These are phyloP conservation scores for Malurus cyaneus DNA, from an alignment of 2,113 vertebrate species.

Conservation along the genomic window DNA sequence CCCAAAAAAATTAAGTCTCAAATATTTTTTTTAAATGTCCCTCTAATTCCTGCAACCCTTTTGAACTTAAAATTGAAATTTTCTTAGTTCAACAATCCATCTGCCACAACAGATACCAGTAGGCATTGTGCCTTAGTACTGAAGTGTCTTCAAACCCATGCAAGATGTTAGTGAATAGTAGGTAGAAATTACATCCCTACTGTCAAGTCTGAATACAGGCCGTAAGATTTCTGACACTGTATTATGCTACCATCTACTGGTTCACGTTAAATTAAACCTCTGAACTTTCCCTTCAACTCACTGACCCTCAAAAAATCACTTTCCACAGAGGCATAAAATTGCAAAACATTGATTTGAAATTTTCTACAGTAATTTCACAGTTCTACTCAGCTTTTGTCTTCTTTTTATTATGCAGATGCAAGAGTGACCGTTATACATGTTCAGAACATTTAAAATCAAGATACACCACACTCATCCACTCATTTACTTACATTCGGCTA, in stretches of 20 bases:
- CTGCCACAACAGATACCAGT: not conserved
- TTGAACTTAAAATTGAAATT: not conserved
- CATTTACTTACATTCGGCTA: conserved; percentile 96
- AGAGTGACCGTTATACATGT: not conserved
- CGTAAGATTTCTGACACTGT: not conserved
- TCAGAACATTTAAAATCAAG: not conserved
- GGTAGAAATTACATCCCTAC: not conserved
- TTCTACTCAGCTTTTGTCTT: not conserved
- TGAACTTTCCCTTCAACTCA: not conserved
- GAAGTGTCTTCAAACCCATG: not conserved
- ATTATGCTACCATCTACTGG: conserved; percentile 60
- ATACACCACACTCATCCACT: not conserved
- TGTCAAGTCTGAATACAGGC: not conserved
- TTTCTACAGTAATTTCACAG: not conserved
- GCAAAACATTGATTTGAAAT: not conserved
- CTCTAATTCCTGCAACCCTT: not conserved
- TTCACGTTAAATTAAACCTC: not conserved
- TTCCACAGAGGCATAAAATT: not conserved
- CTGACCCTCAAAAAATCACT: not conserved
- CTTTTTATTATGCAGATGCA: not conserved
- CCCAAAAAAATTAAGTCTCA: not conserved
- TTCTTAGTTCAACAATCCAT: not conserved
- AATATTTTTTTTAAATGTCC: not conserved
- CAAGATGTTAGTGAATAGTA: not conserved
- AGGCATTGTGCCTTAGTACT: not conserved